phyloP scores from a whole-genome alignment of 2,797 vertebrate species.

The Bovichtus variegatus region DNA sequence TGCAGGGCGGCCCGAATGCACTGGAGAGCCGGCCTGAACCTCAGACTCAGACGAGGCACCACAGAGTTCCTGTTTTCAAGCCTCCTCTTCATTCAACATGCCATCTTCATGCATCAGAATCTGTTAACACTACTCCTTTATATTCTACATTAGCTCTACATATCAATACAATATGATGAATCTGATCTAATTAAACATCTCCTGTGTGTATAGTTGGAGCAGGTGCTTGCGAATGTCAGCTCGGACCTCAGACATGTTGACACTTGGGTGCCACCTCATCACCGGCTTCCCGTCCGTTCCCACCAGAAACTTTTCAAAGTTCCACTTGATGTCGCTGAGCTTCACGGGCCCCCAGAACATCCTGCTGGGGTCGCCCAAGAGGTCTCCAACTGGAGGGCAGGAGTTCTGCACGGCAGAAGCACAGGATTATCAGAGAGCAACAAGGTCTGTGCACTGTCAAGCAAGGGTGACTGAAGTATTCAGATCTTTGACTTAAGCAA shows the following conservation, averaged over 20 bases:
- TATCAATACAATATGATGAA: neutral
- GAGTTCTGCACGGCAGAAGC: conserved; percentile 81
- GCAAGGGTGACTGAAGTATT: too few species aligned
- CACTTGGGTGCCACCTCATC: conserved; percentile 91
- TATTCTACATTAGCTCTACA: conserved; percentile 5
- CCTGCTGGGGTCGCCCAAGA: conserved; percentile 83
- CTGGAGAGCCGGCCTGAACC: conserved; percentile 85
- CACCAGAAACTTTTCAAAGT: conserved; percentile 98
- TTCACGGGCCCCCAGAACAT: conserved; percentile 94
- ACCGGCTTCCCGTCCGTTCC: conserved; percentile 88
- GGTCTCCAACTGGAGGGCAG: conserved; percentile 90
- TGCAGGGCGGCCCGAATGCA: conserved; percentile 92
- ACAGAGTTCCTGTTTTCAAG: conserved; percentile 90
- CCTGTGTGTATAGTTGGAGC: conserved; percentile 29
- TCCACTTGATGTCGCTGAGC: conserved; percentile 95
- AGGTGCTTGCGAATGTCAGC: conserved; percentile 84
- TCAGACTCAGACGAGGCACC: conserved; percentile 86
- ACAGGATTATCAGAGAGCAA: neutral
- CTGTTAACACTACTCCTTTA: conserved; percentile 38
- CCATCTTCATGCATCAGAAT: conserved; percentile 57
- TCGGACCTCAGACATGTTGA: conserved; percentile 83
- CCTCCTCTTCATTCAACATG: conserved; percentile 90
- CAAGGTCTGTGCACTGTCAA: neutral
- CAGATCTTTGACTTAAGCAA: too few species aligned
- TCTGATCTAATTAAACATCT: conserved; percentile 41